A percentile compares a stretch with the other conserved stretches of the same genome.
Conservation (phyloP, 1,140 invertebrate genomes). For the Dendrolimus kikuchii region DNA sequence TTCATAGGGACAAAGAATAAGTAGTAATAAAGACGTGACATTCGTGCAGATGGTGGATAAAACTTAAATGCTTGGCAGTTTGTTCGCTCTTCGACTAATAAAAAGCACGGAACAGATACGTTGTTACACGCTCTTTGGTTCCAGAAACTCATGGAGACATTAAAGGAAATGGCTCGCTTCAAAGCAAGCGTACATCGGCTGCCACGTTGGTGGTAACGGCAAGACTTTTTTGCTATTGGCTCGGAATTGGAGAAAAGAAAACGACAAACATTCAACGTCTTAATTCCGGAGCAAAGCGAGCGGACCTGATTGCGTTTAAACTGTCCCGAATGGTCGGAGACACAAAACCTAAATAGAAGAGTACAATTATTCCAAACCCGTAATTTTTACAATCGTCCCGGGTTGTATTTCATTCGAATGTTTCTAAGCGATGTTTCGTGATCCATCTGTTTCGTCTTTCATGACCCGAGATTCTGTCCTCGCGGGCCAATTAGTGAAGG, state of each 20-base stretch:
- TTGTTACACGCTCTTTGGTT: conserved; percentile 64
- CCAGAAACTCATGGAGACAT: conserved; percentile 61
- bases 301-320: conserved; percentile 46
- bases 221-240: conserved; percentile 54
- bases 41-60: conserved; percentile 68
- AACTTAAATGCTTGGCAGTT: conserved; percentile 63
- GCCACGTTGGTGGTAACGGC: conserved; percentile 52
- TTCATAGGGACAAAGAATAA: conserved; percentile 66
- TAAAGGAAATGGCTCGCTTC: conserved; percentile 55
- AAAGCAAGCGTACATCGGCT: conserved; percentile 48
- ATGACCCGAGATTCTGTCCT: conserved; percentile 30
- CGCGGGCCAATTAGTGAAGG: conserved; percentile 49
- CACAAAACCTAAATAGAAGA: conserved; percentile 31
- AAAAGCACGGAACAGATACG: conserved; percentile 61
- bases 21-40: conserved; percentile 69
- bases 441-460: conserved; percentile 28
- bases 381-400: conserved; percentile 32
- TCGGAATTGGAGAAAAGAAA: conserved; percentile 58
- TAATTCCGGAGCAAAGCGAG: conserved; percentile 42
- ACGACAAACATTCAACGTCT: conserved; percentile 61
- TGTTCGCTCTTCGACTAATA: conserved; percentile 59
- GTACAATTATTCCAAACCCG: conserved; percentile 41
- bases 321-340: conserved; percentile 26
- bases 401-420: conserved; percentile 28
- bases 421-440: conserved; percentile 39